A percentile compares a stretch with the other conserved stretches of the same genome.
These are phyloP conservation scores for Hylyphantes graminicola DNA, from an alignment of 1,140 invertebrate genomes.

Conservation along the genomic window DNA sequence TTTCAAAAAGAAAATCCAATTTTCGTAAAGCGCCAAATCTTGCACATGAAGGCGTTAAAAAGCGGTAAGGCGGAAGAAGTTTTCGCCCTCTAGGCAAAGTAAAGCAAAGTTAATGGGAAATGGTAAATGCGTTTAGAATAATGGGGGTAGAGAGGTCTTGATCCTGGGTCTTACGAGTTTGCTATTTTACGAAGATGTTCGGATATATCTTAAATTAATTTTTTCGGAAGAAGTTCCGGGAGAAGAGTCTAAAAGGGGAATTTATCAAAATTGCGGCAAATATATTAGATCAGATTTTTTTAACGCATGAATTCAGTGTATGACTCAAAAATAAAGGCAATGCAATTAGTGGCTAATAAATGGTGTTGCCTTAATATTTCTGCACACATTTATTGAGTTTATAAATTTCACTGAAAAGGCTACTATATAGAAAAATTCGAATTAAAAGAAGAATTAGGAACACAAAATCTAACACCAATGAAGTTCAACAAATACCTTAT, in stretches of 20 bases:
- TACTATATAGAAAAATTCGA: too few species aligned
- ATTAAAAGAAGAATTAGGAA: too few species aligned
- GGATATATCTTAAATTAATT: slow-evolving; percentile 22
- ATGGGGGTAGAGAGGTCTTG: background rate
- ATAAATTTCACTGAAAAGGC: too few species aligned
- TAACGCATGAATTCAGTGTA: background rate
- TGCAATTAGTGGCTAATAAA: too few species aligned
- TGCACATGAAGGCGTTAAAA: slow-evolving; percentile 15
- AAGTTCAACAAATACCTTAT: too few species aligned
- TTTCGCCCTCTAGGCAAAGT: background rate
- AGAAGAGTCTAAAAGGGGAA: background rate
- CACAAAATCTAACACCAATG: too few species aligned
- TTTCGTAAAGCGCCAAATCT: background rate
- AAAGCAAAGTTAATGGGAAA: slow-evolving; percentile 34
- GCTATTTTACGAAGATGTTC: slow-evolving; percentile 2
- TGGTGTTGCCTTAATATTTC: too few species aligned
- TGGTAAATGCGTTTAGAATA: slow-evolving; percentile 28
- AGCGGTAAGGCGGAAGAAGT: background rate
- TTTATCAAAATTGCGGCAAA: background rate
- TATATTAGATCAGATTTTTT: background rate
- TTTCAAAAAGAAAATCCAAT: slow-evolving; percentile 42
- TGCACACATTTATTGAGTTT: too few species aligned
- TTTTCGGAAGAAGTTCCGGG: background rate
- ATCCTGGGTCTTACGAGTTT: background rate
- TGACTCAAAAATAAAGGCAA: too few species aligned